Evolutionary conservation across 2,797 vertebrate genomes (phyloP), one percentile per base, ranked within the genome.

Genomic region (Numenius phaeopus): DNA sequence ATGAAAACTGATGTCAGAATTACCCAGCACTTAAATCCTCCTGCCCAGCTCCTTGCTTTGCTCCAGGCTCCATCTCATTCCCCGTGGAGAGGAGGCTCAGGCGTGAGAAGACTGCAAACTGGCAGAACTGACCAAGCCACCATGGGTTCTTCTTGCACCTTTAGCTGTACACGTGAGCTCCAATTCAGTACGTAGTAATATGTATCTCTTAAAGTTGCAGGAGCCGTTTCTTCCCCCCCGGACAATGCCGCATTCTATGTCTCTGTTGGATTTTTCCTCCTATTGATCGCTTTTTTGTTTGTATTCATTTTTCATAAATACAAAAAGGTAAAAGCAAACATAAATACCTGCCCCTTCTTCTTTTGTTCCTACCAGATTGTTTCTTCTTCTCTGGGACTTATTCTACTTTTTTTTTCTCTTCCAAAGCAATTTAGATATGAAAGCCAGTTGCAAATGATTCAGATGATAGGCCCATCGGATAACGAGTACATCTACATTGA

Each of bases 401-500:
- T 27, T 95, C 20, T 21, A 18, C 46, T 13, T 18, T 66, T 26
- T 54, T 97, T 94, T 71, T 67, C 49, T 46, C 88, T 97, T 96
- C 85, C 78, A 93, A 95, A 99, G 99, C 99, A 99, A 98, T 98
- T 98, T 55, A 98, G 98, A 75, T 99, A 99, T 49, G 98, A 99
- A 97, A 99, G 98, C 73, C 99, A 99, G 94, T 97, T 99, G 76
- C 99, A 98, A 92, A 99, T 99, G 95, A 98, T 99, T 73, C 99
- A 99, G 96, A 98, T 99, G 97, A 97, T 98, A 6, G 99, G 99
- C 37, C 98, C 99, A 20, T 98, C 97, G 14, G 99, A 99, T 83
- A 99, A 99, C 2, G 99, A 99, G 55, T 99, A 99, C 96, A 98
- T 99, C 98, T 99, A 99, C 95, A 98, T 99, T 0, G 98, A 99